phyloP scores from a whole-genome alignment of 2,888 invertebrate genomes.

The Busseola fusca region DNA sequence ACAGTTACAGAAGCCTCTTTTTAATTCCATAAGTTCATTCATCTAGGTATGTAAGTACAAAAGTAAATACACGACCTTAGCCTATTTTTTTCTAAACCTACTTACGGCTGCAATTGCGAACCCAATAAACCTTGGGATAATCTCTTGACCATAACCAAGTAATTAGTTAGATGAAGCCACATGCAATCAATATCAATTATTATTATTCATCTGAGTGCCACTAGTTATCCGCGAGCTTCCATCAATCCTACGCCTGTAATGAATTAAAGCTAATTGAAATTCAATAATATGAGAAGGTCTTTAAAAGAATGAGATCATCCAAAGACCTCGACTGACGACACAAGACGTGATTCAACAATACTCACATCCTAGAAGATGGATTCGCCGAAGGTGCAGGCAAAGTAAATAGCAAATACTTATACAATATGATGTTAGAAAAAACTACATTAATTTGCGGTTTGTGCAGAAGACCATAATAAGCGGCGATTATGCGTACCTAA shows the following conservation, averaged over 20 bases:
- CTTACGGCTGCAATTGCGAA: slow-evolving; percentile 18
- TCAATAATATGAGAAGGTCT: slow-evolving; percentile 73
- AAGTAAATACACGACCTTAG: not conserved
- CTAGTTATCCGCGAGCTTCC: slow-evolving; percentile 42
- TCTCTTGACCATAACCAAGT: slow-evolving; percentile 51
- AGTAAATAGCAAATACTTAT: slow-evolving; percentile 50
- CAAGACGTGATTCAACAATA: slow-evolving; percentile 78
- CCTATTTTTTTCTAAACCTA: not conserved
- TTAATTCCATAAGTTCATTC: not conserved
- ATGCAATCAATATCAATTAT: slow-evolving; percentile 61
- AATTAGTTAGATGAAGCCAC: slow-evolving; percentile 47
- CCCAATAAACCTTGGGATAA: slow-evolving; percentile 49
- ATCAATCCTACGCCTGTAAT: slow-evolving; percentile 44
- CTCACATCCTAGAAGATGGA: slow-evolving; percentile 59
- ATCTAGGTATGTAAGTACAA: not conserved
- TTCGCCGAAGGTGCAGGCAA: slow-evolving; percentile 53
- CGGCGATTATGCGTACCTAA: slow-evolving; percentile 34
- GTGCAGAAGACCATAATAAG: slow-evolving; percentile 44
- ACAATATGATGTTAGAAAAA: slow-evolving; percentile 53
- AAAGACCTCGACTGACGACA: slow-evolving; percentile 80
- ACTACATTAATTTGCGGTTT: slow-evolving; percentile 59
- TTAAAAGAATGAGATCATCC: slow-evolving; percentile 80
- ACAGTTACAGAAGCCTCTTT: slow-evolving; percentile 17
- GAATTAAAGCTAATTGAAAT: slow-evolving; percentile 65
- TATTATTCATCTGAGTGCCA: slow-evolving; percentile 55